Conservation (phyloP, 2,797 vertebrate species). For the Sebastiscus tertius region DNA sequence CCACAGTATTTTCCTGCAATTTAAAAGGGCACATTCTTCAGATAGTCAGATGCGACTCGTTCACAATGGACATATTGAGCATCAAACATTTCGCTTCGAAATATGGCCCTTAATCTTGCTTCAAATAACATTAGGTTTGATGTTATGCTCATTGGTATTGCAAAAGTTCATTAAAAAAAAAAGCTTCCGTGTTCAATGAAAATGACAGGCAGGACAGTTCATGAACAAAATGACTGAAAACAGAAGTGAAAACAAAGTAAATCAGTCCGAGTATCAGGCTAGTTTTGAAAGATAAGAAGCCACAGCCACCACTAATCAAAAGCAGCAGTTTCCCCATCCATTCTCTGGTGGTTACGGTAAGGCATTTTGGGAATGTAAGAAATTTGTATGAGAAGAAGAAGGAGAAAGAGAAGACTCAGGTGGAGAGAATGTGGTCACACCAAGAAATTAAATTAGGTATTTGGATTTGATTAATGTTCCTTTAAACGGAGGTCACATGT, state of each 20-base stretch:
- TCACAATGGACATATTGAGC: too few relatives aligned
- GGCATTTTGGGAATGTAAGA: not conserved
- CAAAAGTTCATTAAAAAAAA: not conserved
- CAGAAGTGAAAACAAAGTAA: not conserved
- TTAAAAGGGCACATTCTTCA: not conserved
- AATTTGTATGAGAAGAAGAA: not conserved
- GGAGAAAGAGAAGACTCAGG: slow-evolving; percentile 23
- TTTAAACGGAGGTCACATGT: slow-evolving; percentile 29
- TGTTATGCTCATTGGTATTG: not conserved
- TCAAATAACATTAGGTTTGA: too few relatives aligned
- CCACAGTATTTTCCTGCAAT: not conserved
- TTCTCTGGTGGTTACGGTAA: not conserved
- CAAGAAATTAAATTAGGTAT: slow-evolving; percentile 20
- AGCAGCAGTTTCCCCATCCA: not conserved
- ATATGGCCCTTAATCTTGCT: not conserved
- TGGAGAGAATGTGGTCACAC: slow-evolving; percentile 10
- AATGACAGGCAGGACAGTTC: too few relatives aligned
- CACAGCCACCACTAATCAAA: not conserved
- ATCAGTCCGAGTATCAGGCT: not conserved
- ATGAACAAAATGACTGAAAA: not conserved
- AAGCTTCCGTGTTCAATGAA: not conserved
- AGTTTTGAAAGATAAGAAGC: not conserved
- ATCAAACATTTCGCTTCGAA: too few relatives aligned
- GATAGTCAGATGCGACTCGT: not conserved
- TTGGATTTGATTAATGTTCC: slow-evolving; percentile 34